Evolutionary conservation across 1,140 invertebrate species (phyloP), one percentile per base, ranked within the genome.

Genomic region (Aphis gossypii): DNA sequence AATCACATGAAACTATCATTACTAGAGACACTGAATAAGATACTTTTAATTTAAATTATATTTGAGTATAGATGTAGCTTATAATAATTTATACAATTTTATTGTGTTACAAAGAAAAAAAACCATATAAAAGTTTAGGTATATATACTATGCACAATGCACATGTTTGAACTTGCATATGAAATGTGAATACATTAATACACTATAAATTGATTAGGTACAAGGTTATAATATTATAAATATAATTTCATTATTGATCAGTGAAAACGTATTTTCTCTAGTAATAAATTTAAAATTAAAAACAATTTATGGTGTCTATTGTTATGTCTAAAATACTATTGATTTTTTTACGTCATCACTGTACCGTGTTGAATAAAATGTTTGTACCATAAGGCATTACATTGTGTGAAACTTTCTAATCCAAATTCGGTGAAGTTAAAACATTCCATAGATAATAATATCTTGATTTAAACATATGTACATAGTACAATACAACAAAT

Each of bases 341-440:
- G 46, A 48, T 48, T 87, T 51, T 83, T 48, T 87, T 48, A 48
- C 86, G 86, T 51, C 86, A 35, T 87, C 86, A 48, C n/a, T 35
- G 25, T 48, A 51, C 30, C 30, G 18, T 46, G 46, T 35, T 87
- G 30, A 48, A 87, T 87, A 35, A 48, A 46, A 87, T n/a, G 9
- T n/a, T 48, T 48, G 46, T 48, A 87, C 14, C 86, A 87, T 87
- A 87, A 30, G 86, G 30, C n/a, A 87, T 87, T 48, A 46, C 14
- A 48, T 87, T 48, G 44, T 46, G 2, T 21, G 44, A 48, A 25
- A 87, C 46, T 87, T 87, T 87, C 86, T 87, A 87, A 87, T 87
- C 86, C 46, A 87, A 87, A 87, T 87, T 87, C 46, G 86, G 86
- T 87, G 30, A 87, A 87, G 30, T 87, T 51, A 25, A 87, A 87